These are phyloP conservation scores for Rhopalosiphum maidis DNA, from an alignment of 1,140 invertebrate genomes.

Conservation along the genomic window DNA sequence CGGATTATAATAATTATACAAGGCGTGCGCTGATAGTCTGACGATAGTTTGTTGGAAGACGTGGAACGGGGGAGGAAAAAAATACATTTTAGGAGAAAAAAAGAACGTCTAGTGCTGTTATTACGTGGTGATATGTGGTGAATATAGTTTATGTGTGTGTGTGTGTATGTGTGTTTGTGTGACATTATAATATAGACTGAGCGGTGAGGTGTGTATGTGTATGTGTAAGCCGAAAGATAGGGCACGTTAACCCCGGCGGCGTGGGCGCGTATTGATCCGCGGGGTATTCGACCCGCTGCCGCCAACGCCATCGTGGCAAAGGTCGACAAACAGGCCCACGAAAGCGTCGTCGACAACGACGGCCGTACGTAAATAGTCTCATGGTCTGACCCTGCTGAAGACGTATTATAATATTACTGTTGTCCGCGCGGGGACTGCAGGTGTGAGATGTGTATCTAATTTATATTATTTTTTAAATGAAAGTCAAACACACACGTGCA, in stretches of 20 bases:
- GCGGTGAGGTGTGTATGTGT: constrained; percentile 10
- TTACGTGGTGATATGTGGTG: background rate
- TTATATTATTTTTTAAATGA: background rate
- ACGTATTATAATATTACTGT: background rate
- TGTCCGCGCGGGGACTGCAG: no score
- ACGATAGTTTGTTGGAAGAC: background rate
- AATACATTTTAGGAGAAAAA: background rate
- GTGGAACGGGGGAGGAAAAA: background rate
- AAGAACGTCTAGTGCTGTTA: background rate
- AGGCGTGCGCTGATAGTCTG: background rate
- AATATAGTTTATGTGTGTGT: background rate
- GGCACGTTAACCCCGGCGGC: constrained; percentile 43
- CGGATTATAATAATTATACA: background rate
- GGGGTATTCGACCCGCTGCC: constrained; percentile 8
- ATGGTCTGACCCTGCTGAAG: background rate
- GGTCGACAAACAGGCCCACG: background rate
- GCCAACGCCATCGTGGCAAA: constrained; percentile 3
- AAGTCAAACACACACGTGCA: background rate
- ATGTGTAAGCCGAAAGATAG: constrained; percentile 2
- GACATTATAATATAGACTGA: constrained; percentile 3
- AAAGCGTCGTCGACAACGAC: background rate
- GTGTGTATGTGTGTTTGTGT: constrained; percentile 13
- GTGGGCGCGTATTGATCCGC: constrained; percentile 52
- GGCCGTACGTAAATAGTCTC: background rate
- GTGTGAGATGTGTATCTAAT: background rate